phyloP scores from a whole-genome alignment of 2,113 vertebrate species.

The Willisornis vidua region DNA sequence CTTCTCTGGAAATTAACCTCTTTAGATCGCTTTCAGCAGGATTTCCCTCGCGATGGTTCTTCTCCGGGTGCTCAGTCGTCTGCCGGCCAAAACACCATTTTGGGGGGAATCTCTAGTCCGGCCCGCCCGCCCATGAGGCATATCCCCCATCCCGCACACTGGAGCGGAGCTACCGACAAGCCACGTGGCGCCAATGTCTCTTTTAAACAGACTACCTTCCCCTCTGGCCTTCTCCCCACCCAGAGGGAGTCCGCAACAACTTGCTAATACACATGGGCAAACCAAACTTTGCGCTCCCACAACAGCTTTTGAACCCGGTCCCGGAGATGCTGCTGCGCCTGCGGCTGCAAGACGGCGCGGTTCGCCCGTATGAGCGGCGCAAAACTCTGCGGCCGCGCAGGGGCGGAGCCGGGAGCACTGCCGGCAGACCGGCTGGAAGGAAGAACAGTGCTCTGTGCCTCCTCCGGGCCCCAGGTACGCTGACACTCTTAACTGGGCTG shows the following conservation, averaged over 20 bases:
- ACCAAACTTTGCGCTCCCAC: background rate
- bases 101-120: background rate
- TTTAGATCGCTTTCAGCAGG: slow-evolving; percentile 25
- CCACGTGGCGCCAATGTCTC: too few relatives aligned
- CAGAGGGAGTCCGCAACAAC: background rate
- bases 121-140: background rate
- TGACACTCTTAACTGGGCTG: background rate
- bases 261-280: background rate
- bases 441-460: background rate
- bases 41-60: background rate
- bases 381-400: background rate
- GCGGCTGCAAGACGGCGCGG: background rate
- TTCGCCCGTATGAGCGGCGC: background rate
- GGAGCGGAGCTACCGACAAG: background rate
- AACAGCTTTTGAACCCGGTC: background rate
- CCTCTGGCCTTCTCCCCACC: background rate
- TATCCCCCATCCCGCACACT: background rate
- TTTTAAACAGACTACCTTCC: background rate
- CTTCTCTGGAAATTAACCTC: slow-evolving; percentile 11
- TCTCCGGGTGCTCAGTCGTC: background rate
- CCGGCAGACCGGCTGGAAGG: background rate
- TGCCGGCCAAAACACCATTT: background rate
- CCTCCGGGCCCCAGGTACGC: background rate
- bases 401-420: background rate
- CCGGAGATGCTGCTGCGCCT: background rate